These are phyloP conservation scores for Eristalis arbustorum DNA, from an alignment of 2,888 invertebrate genomes.

Conservation along the genomic window DNA sequence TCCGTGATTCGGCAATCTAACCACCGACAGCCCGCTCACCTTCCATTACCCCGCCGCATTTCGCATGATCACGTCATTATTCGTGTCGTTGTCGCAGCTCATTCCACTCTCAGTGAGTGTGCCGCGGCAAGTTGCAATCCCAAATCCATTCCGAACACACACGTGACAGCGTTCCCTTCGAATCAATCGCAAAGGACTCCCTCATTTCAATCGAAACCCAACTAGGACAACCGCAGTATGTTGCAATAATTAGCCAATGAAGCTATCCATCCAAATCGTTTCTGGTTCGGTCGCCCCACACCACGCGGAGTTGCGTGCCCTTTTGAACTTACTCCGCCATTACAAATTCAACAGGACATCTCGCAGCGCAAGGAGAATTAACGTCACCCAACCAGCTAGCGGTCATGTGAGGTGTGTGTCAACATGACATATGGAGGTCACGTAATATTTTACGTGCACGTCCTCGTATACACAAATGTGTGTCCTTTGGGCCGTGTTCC, in stretches of 20 bases:
- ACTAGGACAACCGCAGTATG: constrained; percentile 17
- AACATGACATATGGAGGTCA: constrained; percentile 65
- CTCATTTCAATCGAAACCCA: background rate
- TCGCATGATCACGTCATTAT: background rate
- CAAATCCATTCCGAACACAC: background rate
- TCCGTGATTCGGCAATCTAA: background rate
- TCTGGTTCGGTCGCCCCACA: background rate
- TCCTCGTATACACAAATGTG: constrained; percentile 16
- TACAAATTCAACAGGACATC: constrained; percentile 66
- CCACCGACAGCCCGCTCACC: background rate
- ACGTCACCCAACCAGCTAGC: background rate
- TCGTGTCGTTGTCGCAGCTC: background rate
- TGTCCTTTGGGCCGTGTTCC: background rate
- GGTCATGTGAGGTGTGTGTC: constrained; percentile 12
- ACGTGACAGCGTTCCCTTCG: constrained; percentile 3
- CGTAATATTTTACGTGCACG: constrained; percentile 49
- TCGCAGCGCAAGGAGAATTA: constrained; percentile 11
- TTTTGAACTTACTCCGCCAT: constrained; percentile 66
- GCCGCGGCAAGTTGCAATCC: background rate
- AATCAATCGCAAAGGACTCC: background rate
- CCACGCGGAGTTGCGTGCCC: constrained; percentile 41
- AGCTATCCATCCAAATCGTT: constrained; percentile 57
- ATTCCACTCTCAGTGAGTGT: background rate
- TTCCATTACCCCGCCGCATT: background rate
- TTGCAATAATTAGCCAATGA: constrained; percentile 65